Conservation (phyloP, 2,113 vertebrate species). For the Bagarius yarrelli region DNA sequence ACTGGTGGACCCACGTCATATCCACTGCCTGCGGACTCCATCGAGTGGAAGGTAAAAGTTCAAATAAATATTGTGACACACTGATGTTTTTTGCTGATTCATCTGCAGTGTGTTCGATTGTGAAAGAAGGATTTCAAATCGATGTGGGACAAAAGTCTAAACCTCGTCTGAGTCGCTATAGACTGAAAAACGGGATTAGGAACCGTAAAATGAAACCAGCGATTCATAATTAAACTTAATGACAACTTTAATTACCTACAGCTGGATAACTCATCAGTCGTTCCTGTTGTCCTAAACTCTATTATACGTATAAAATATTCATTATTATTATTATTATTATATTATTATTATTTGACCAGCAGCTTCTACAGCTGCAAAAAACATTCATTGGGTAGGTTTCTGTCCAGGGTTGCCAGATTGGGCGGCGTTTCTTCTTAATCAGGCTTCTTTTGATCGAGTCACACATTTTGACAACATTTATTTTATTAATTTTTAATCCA, state of each 20-base stretch:
- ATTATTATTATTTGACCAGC: no score
- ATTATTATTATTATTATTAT: no score
- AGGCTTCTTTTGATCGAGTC: no score
- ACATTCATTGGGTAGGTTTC: no score
- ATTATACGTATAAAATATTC: no score
- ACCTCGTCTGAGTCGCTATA: not conserved
- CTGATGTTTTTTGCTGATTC: not conserved
- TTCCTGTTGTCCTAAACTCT: no score
- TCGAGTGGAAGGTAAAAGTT: conserved; percentile 2
- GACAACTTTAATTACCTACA: not conserved
- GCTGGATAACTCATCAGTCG: not conserved
- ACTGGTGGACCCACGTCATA: not conserved
- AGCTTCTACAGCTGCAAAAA: no score
- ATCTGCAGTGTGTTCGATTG: not conserved
- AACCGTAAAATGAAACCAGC: not conserved
- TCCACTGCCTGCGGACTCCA: not conserved
- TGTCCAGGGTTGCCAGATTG: no score
- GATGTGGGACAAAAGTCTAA: not conserved
- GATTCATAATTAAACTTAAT: not conserved
- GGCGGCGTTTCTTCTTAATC: no score
- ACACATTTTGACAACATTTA: no score
- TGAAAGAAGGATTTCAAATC: not conserved
- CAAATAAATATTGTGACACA: conserved; percentile 16
- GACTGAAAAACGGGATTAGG: not conserved
- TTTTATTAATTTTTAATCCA: no score